Base-by-base conservation (phyloP, 2,113 vertebrate genomes). In the Hyaena hyaena region DNA sequence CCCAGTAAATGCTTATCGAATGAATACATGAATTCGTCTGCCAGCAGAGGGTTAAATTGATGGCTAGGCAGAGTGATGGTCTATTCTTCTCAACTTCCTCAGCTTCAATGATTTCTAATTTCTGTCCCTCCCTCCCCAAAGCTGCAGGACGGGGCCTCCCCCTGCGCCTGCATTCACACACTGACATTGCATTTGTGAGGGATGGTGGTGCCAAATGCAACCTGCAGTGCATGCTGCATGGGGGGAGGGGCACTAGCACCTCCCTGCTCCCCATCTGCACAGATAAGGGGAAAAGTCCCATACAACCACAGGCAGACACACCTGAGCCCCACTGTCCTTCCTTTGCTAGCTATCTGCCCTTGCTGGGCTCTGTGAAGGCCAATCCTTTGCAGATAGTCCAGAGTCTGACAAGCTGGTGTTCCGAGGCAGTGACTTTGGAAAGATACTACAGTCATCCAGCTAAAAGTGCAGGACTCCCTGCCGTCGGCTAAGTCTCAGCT, bases 401-500 rank as follows among this genome's bases (percentile, higher is more conserved):
- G 73, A 33, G 19, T 24, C 33, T 3, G 26, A 43, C 45, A 31
- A 19, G 10, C 55, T 48, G 61, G 23, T 45, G 53, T 35, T 58
- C 16, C 21, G 4, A 2, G 63, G 55, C 35, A 4, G 48, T 6
- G 35, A 28, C 21, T 74, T 16, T 83, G 35, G 68, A 58, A 24
- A 12, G 58, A 45, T 4, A 23, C 55, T 21, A 10, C 48, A 33
- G 55, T 14, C 6, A 7, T 21, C 28, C 21, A 6, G 28, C 82
- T 76, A 11, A 33, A 74, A 61, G 43, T 16, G 16, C 63, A 28
- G 9, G 10, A 17, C 0, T 26, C 48, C 17, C 88, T 14, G 19
- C 4, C 12, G 4, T 11, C 1, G 2, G 26, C 24, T 3, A 12
- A 6, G 2, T 31, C 23, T 63, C 6, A 0, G 61, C 58, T 28